Base-by-base conservation (phyloP, 1,140 invertebrate species). In the Drosophila neocordata region DNA sequence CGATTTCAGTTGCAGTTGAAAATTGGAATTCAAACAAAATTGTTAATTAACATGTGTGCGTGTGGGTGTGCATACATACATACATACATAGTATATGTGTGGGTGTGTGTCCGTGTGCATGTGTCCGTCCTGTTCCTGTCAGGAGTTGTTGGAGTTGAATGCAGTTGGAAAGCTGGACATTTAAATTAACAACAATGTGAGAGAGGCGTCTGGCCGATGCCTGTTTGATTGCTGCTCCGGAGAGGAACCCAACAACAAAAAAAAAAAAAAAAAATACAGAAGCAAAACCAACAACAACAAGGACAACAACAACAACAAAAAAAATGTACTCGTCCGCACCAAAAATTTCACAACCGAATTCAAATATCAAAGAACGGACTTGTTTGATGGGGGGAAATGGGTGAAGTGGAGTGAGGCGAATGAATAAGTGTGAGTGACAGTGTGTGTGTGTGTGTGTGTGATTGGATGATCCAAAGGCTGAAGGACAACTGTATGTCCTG, bases 11-110 rank as follows among this genome's bases (percentile, higher is more conserved):
- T 75, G 41, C 41, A 20, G 41, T 48, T 11, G 41, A 37, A 65
- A 77, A 75, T 77, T 77, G 76, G 76, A 77, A 79, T 79, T 79
- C 76, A 75, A 79, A 77, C 76, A 77, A 79, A 77, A 79, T 75
- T 79, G 76, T 79, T 79, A 79, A 79, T 79, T 79, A 79, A 79
- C 76, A 79, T 79, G 76, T 76, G 76, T 56, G 57, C 22, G 55
- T 64, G 20, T 55, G 44, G 20, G 52, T 53, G 13, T 2, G 11
- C 9, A 35, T 12, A 35, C 9, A 12, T 12, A 41, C 38, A 15
- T 5, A 44, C 9, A 48, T 12, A 48, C 9, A 18, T 15, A 7
- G 11, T 15, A 9, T 8, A 44, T 44, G 13, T 52, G 9, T 20
- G 22, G 9, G 48, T 18, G 48, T 20, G 4, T 52, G 48, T 20